A percentile compares a stretch with the other conserved stretches of the same genome.
phyloP scores from a whole-genome alignment of 2,797 vertebrate genomes.

The Rhinella marina region DNA sequence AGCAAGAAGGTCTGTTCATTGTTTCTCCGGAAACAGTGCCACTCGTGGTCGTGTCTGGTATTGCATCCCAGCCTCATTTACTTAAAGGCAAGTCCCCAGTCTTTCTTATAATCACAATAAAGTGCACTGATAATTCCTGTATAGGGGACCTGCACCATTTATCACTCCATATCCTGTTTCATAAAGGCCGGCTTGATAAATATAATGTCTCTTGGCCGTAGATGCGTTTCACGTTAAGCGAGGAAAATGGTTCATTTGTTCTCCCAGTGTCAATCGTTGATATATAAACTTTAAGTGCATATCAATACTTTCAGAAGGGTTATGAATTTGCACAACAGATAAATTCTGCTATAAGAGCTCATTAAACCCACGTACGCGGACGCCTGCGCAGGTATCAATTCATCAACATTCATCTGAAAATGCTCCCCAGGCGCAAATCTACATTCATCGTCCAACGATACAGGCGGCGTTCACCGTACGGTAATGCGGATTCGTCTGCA shows the following conservation, averaged over 20 bases:
- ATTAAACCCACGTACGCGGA: slow-evolving; percentile 52
- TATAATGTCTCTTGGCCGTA: slow-evolving; percentile 27
- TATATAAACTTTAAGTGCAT: slow-evolving; percentile 56
- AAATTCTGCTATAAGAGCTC: slow-evolving; percentile 57
- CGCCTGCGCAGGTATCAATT: slow-evolving; percentile 48
- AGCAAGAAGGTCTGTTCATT: too few relatives aligned
- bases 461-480: slow-evolving; percentile 7
- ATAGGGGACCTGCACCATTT: not conserved
- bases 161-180: not conserved
- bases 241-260: slow-evolving; percentile 51
- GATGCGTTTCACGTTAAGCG: not conserved
- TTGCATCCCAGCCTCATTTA: too few relatives aligned
- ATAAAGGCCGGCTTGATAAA: slow-evolving; percentile 12
- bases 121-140: not conserved
- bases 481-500: slow-evolving; percentile 6
- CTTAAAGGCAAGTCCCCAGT: not conserved
- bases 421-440: slow-evolving; percentile 55
- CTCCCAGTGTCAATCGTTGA: slow-evolving; percentile 52
- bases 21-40: too few relatives aligned
- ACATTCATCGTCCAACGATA: slow-evolving; percentile 28
- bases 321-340: slow-evolving; percentile 59
- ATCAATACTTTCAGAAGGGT: slow-evolving; percentile 60
- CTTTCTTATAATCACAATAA: not conserved
- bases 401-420: slow-evolving; percentile 57
- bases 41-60: too few relatives aligned